Percentiles rank a stretch among this genome's conserved stretches.
Conservation (phyloP, 2,113 vertebrate genomes). For the Rhombomys opimus region DNA sequence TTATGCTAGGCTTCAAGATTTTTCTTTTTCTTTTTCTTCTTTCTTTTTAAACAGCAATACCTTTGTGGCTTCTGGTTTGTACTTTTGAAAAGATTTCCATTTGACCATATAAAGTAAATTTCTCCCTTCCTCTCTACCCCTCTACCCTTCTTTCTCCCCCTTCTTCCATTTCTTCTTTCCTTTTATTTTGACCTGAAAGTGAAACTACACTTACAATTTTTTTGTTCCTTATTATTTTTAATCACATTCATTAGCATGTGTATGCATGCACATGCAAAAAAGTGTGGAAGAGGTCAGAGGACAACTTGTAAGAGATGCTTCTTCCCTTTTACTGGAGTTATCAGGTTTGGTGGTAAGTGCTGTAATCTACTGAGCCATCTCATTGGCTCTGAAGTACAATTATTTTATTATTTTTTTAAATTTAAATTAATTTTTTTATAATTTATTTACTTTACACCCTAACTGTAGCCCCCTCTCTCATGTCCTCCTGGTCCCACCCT, state of each 20-base stretch:
- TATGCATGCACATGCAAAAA: background rate
- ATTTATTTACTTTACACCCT: too few species aligned
- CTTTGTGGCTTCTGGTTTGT: background rate
- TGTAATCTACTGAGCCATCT: background rate
- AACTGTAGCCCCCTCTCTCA: too few species aligned
- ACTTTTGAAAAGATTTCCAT: background rate
- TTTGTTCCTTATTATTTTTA: background rate
- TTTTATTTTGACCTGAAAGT: background rate
- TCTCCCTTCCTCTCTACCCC: fast-evolving
- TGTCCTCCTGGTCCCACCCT: too few species aligned
- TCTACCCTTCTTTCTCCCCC: fast-evolving
- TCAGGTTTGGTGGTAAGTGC: background rate
- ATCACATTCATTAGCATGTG: background rate
- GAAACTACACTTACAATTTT: background rate
- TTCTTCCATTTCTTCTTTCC: background rate
- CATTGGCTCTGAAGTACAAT: background rate
- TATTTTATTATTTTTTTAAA: too few species aligned
- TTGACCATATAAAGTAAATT: background rate
- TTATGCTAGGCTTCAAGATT: background rate
- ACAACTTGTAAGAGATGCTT: background rate
- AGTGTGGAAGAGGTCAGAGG: too few species aligned
- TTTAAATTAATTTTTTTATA: background rate
- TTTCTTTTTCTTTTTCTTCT: background rate
- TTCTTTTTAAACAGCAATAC: background rate
- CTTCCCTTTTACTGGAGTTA: background rate